phyloP scores from a whole-genome alignment of 2,113 vertebrate species.

The Leucopsar rothschildi region DNA sequence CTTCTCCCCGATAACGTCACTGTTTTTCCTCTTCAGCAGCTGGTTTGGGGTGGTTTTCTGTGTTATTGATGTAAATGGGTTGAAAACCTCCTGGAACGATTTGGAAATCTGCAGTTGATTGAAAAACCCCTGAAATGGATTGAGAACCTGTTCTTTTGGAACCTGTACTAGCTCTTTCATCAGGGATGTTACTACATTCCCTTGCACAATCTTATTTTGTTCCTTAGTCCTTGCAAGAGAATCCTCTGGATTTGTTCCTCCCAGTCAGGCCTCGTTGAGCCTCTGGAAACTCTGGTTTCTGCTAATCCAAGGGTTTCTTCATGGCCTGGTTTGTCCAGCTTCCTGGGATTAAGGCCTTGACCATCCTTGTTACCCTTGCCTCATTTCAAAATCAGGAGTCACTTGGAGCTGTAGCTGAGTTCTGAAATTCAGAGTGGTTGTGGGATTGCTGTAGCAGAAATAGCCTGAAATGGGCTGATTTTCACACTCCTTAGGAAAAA shows the following conservation, averaged over 20 bases:
- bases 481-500: accelerated
- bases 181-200: background rate
- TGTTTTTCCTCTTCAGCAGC: background rate
- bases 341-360: background rate
- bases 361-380: background rate
- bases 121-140: background rate
- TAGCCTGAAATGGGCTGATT: background rate
- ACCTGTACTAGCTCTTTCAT: accelerated
- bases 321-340: background rate
- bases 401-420: background rate
- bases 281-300: background rate
- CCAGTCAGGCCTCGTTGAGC: background rate
- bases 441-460: accelerated
- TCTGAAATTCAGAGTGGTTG: background rate
- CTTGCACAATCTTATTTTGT: background rate
- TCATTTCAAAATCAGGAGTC: background rate
- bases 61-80: accelerated
- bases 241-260: background rate
- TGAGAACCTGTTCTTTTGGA: background rate
- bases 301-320: background rate
- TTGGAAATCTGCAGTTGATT: background rate
- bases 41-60: background rate
- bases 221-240: background rate
- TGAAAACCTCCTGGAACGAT: background rate
- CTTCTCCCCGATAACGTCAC: background rate